Evolutionary conservation across 2,888 invertebrate genomes (phyloP), one percentile per base, ranked within the genome.

Genomic region (Lasioglossum oenotherae): DNA sequence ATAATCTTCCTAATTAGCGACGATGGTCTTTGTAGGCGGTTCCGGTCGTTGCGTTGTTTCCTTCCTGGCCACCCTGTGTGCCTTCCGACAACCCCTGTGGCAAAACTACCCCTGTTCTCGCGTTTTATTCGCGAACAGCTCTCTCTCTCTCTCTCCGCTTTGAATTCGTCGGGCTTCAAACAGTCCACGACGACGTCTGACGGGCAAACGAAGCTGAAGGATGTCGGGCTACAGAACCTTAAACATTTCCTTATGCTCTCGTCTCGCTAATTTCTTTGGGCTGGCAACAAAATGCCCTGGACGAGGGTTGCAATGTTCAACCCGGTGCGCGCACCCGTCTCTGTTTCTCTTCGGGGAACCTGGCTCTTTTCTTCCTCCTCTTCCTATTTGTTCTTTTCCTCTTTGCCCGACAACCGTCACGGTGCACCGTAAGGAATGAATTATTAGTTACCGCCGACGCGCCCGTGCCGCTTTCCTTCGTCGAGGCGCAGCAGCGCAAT

Each of bases 1-100:
- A 80, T 88, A 88, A 92, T 91, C 89, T 92, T 91, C 91, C 92
- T 92, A 92, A 92, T 92, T 92, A 92, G 91, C 90, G 79, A 85
- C 88, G 90, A 81, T 87, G 85, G 88, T 85, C 89, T 91, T 90
- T 87, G 87, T 87, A 86, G 81, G 60, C 81, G 72, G 75, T 79
- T 73, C 81, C 78, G 69, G 44, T 81, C 81, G 87, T 86, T 74
- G 81, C 35, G 74, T 74, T 75, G 83, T 84, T 90, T 85, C 78
- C 86, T 86, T 80, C 77, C 41, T 14, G 4, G 12, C 71, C 4
- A 19, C 5, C 12, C 41, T 2, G 41, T n/a, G 57, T 4, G 57
- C 12, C 57, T n/a, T 57, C n/a, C 57, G n/a, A n/a, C n/a, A 57
- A 57, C n/a, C n/a, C n/a, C 57, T 4, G 57, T n/a, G n/a, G 57